phyloP scores from a whole-genome alignment of 2,797 vertebrate genomes.

The Arnoldichthys spilopterus region DNA sequence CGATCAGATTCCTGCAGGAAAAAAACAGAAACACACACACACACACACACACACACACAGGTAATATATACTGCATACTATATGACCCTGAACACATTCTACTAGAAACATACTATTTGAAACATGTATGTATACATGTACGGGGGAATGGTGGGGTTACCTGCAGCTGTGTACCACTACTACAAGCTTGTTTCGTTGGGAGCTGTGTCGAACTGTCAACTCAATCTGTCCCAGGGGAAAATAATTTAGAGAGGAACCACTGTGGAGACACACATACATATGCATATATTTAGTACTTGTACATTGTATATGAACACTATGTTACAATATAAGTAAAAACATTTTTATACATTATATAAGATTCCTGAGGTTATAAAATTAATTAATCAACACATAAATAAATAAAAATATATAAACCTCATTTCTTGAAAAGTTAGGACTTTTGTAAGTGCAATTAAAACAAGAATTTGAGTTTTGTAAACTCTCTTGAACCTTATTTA shows the following conservation, averaged over 20 bases:
- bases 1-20: constrained; percentile 90
- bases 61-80: neutral
- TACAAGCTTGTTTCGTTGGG: constrained; percentile 93
- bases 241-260: constrained; percentile 85
- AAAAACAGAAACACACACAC: neutral
- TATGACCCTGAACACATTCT: neutral
- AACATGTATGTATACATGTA: too few relatives aligned
- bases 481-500: too few relatives aligned
- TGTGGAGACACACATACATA: constrained; percentile 57
- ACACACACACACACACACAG: neutral
- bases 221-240: constrained; percentile 91
- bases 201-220: constrained; percentile 90
- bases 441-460: too few relatives aligned
- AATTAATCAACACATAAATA: too few relatives aligned
- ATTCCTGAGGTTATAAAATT: too few relatives aligned
- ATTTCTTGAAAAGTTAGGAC: too few relatives aligned
- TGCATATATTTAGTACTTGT: neutral
- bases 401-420: too few relatives aligned
- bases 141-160: constrained; percentile 65
- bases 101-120: too few relatives aligned
- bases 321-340: too few relatives aligned
- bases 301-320: neutral
- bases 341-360: too few relatives aligned
- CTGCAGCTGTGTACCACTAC: constrained; percentile 93
- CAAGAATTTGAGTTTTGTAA: too few relatives aligned